These are phyloP conservation scores for Triplophysa dalaica DNA, from an alignment of 2,113 vertebrate genomes.

Conservation along the genomic window DNA sequence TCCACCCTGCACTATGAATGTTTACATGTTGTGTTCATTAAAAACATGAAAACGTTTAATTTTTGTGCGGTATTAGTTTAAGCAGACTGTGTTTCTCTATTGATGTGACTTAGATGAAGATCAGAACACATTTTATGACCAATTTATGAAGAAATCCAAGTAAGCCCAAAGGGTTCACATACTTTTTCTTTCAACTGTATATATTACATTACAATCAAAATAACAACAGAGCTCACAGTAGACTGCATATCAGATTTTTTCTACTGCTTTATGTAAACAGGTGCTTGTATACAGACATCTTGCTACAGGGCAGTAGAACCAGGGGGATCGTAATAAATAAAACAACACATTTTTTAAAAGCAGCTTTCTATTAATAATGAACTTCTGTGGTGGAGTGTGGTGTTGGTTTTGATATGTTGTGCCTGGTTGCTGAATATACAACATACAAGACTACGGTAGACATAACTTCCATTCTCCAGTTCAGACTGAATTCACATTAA, in stretches of 20 bases:
- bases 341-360: conserved; percentile 27
- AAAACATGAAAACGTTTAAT: too few species aligned
- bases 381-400: conserved; percentile 1
- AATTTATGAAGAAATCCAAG: too few species aligned
- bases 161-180: too few species aligned
- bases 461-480: background rate
- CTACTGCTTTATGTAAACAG: background rate
- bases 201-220: too few species aligned
- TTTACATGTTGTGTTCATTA: too few species aligned
- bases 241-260: background rate
- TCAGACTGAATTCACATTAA: background rate
- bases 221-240: background rate
- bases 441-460: background rate
- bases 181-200: too few species aligned
- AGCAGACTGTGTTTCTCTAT: too few species aligned
- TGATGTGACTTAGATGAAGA: too few species aligned
- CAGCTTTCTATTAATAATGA: conserved; percentile 24
- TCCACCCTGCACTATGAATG: too few species aligned
- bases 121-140: too few species aligned
- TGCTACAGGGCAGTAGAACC: conserved; percentile 23
- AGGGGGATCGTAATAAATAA: conserved; percentile 54
- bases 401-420: background rate
- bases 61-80: too few species aligned
- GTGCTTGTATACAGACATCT: background rate
- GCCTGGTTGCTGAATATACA: background rate